Evolutionary conservation across 2,888 invertebrate species (phyloP).

Genomic region (Ichneumoninae sp.): DNA sequence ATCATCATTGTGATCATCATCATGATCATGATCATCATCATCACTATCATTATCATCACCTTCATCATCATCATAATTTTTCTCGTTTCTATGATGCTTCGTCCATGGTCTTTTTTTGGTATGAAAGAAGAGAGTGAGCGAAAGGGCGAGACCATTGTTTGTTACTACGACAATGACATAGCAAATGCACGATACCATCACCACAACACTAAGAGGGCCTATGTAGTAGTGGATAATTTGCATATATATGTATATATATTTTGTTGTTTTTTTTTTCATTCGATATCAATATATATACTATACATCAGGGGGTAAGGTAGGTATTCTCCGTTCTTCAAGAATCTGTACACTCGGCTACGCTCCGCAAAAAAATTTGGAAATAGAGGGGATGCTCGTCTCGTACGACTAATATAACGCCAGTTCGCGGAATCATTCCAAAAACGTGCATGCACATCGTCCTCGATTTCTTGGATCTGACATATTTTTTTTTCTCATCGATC

Average conservation of each 20-base stretch:
- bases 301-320: constrained; percentile 57
- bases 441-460: constrained; percentile 83
- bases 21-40: constrained; percentile 25
- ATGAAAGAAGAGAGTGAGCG: constrained; percentile 67
- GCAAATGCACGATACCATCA: constrained; percentile 85
- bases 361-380: constrained; percentile 83
- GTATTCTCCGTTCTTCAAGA: constrained; percentile 68
- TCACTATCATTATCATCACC: constrained; percentile 14
- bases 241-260: constrained; percentile 68
- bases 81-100: constrained; percentile 23
- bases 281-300: constrained; percentile 51
- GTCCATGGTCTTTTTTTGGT: constrained; percentile 37
- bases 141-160: constrained; percentile 72
- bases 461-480: constrained; percentile 80
- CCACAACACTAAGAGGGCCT: constrained; percentile 82
- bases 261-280: constrained; percentile 63
- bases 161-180: constrained; percentile 81
- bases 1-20: background rate
- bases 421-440: constrained; percentile 81
- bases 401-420: constrained; percentile 80
- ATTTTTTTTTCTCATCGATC: constrained; percentile 62
- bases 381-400: constrained; percentile 83
- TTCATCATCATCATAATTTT: background rate
- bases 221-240: constrained; percentile 71
- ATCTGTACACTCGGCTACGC: constrained; percentile 81